A percentile compares a stretch with the other conserved stretches of the same genome.
Evolutionary conservation across 2,888 invertebrate species (phyloP).

Genomic region (Caenorhabditis sp.): DNA sequence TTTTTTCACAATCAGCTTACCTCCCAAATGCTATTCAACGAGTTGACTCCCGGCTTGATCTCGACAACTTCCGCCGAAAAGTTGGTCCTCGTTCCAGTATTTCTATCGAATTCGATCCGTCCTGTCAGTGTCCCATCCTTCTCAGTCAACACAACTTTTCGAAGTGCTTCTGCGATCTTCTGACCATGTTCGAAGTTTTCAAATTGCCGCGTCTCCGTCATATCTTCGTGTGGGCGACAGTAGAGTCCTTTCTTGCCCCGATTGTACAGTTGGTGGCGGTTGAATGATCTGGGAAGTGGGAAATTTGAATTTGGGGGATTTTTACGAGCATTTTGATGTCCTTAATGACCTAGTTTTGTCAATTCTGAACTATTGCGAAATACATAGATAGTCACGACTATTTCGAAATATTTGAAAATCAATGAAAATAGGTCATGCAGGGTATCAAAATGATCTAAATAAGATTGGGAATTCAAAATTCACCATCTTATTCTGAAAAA

Average conservation of each 20-base stretch:
- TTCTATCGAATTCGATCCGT: conserved; percentile 79
- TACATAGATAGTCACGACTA: too few species aligned
- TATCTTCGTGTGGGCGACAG: conserved; percentile 73
- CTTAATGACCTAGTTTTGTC: too few species aligned
- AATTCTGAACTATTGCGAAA: not conserved
- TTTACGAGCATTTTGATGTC: too few species aligned
- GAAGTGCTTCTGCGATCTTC: conserved; percentile 69
- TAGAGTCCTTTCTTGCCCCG: conserved; percentile 71
- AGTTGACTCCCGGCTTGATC: conserved; percentile 78
- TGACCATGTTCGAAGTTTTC: conserved; percentile 72
- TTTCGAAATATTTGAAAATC: not conserved
- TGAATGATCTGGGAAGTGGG: conserved; percentile 58
- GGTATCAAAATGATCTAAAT: too few species aligned
- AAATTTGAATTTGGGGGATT: not conserved
- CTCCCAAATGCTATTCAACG: conserved; percentile 81
- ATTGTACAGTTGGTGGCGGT: conserved; percentile 70
- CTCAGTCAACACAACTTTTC: conserved; percentile 71
- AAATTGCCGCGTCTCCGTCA: conserved; percentile 60
- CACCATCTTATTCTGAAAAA: not conserved
- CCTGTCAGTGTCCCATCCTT: conserved; percentile 80
- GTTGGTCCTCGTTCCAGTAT: conserved; percentile 77
- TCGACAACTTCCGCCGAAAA: conserved; percentile 81
- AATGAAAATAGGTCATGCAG: not conserved
- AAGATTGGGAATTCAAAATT: too few species aligned
- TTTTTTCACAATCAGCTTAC: conserved; percentile 52